A percentile compares a stretch with the other conserved stretches of the same genome.
Conservation (phyloP, 2,797 vertebrate genomes). For the Podarcis lilfordi region DNA sequence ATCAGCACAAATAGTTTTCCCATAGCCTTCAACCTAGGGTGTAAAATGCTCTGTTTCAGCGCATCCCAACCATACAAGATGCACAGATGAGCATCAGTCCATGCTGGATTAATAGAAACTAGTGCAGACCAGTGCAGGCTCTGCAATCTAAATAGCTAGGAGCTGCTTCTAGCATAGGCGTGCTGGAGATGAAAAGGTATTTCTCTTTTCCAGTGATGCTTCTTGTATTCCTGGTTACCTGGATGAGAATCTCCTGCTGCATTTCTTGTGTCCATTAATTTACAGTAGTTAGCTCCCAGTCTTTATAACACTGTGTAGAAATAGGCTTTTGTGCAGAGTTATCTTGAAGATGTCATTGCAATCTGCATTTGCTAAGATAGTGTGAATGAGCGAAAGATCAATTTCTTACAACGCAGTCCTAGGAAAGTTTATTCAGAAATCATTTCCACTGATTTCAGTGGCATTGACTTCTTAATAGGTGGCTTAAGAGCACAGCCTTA, state of each 20-base stretch:
- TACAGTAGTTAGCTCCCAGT: neutral
- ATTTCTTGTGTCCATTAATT: neutral
- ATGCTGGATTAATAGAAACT: neutral
- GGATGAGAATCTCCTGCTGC: neutral
- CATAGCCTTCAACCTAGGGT: neutral
- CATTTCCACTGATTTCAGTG: neutral
- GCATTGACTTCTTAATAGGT: neutral
- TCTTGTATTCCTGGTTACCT: neutral
- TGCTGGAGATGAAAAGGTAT: too few species aligned
- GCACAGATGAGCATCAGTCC: neutral
- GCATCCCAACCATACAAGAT: neutral
- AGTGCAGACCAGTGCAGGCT: neutral
- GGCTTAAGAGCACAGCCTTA: neutral
- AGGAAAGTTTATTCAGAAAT: conserved; percentile 6
- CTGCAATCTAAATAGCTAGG: neutral
- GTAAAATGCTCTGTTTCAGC: neutral
- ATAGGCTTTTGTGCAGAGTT: neutral
- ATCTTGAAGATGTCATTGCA: neutral
- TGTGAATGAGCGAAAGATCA: neutral
- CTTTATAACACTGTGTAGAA: conserved; percentile 13
- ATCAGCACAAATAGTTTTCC: too few species aligned
- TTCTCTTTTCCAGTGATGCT: neutral
- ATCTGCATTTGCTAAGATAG: neutral
- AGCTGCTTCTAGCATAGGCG: neutral
- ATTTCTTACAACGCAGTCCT: neutral